Base-by-base conservation (phyloP, 2,888 invertebrate genomes). In the Cephus pygmeus region DNA sequence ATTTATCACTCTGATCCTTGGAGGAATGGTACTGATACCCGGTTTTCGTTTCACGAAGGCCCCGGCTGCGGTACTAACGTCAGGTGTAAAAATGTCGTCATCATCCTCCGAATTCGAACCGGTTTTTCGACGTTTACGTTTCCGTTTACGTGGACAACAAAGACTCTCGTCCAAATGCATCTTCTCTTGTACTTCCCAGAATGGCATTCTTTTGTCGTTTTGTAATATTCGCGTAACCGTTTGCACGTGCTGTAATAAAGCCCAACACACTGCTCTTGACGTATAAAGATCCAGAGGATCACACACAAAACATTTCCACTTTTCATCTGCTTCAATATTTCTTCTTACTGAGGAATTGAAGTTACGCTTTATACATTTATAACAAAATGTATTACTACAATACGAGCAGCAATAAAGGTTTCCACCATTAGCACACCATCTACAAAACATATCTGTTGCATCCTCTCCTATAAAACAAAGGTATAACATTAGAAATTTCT, bases 391-490 rank as follows among this genome's bases (percentile, higher is more conserved):
- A 69, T 89, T 90, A 75, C 90, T 88, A 76, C 96, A 96, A 81
- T 94, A 93, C 2, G 96, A 94, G 87, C 96, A 96, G 88, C 96
- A 96, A 87, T 96, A 95, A 1, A 96, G 95, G 91, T 95, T 95
- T 6, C 95, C 95, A 40, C 93, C 96, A 90, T 96, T 96, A 0
- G 96, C 96, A 87, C 96, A 96, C 96, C 96, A 96, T 75, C 96
- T 93, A 85, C 96, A 96, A 87, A 96, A 96, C 81, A 96, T 91
- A 89, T 96, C 96, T 30, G 96, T 96, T 34, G 96, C 96, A 92
- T 96, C 96, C 89, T 96, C 96, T 75, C 96, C 91, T 91, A 80
- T 35, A 85, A 82, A 35, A 34, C 35, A 73, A 75, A 31, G 73
- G 35, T 34, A 36, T 15, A 34, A n/a, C 4, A 35, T 34, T 74